Base-by-base conservation (phyloP, 2,113 vertebrate genomes). In the Neodontobutis hainanensis region DNA sequence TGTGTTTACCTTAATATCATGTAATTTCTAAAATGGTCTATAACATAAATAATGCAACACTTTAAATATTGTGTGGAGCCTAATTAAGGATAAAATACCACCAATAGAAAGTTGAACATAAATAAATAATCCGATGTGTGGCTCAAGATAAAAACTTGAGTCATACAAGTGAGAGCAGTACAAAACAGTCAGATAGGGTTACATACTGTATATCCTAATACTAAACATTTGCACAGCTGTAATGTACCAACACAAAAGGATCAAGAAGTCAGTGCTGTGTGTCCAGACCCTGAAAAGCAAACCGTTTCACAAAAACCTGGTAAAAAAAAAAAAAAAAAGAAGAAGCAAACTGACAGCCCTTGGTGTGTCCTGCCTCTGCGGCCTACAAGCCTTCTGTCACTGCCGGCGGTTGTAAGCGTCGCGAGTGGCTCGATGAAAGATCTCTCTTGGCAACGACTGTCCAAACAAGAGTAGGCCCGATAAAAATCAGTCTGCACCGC, bases 371-470 rank as follows among this genome's bases (percentile, higher is more conserved):
- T 12, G 68, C 48, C 50, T 66, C 15, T 10, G 67, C 16, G 64
- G 70, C 70, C 74, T 68, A 67, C 16, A 58, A 60, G 61, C 53
- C 65, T 65, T 73, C 80, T 74, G 68, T 78, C 77, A 68, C 63
- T 67, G 63, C 57, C 15, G 46, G 57, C 10, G 46, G 61, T 64
- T 78, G 66, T 55, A 57, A 76, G 44, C 10, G n/a, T n/a, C n/a
- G n/a, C n/a, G 44, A 83, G 73, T 60, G 65, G 64, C 68, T 83
- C 50, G n/a, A 74, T 82, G 73, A 84, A 81, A 86, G 68, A 77
- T 59, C 65, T 81, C 65, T 65, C 69, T 67, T 81, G 77, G 81
- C 70, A 83, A 68, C 78, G 8, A 2, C 36, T 38, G 73, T 52
- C 55, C 65, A 87, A 86, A 82, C 71, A 84, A 42, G 45, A 27